Conservation (phyloP, 2,113 vertebrate species). For the Andinoacara biseriatus region DNA sequence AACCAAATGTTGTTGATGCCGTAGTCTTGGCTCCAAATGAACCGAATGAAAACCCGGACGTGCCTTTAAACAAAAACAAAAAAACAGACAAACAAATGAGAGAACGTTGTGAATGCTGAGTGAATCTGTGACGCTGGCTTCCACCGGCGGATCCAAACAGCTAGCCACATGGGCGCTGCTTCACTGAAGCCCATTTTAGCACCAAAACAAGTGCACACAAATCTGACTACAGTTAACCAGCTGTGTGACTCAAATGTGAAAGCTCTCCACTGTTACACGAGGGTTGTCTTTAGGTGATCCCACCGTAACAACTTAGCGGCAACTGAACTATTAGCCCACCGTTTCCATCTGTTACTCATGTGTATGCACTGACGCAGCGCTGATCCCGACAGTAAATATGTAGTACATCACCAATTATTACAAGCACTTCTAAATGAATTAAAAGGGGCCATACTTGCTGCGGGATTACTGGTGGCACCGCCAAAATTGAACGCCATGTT, state of each 20-base stretch:
- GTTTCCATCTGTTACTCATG: neutral
- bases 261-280: neutral
- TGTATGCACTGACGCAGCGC: no score
- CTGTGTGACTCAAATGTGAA: neutral
- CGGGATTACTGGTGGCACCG: constrained; percentile 64
- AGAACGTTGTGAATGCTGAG: constrained; percentile 24
- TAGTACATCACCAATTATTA: fast-evolving
- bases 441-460: constrained; percentile 68
- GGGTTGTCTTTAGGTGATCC: neutral
- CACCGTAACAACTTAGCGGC: neutral
- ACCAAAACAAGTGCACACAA: neutral
- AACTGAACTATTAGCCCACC: neutral
- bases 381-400: fast-evolving
- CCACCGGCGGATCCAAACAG: neutral
- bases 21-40: constrained; percentile 83
- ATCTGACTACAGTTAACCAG: neutral
- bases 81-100: neutral
- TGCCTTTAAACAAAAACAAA: constrained; percentile 73
- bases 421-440: neutral
- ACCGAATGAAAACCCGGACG: constrained; percentile 82
- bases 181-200: neutral
- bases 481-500: constrained; percentile 86
- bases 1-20: constrained; percentile 80
- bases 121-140: neutral
- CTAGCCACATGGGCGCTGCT: neutral